Evolutionary conservation across 1,140 invertebrate genomes (phyloP), one percentile per base, ranked within the genome.

Genomic region (Procambarus virginalis): DNA sequence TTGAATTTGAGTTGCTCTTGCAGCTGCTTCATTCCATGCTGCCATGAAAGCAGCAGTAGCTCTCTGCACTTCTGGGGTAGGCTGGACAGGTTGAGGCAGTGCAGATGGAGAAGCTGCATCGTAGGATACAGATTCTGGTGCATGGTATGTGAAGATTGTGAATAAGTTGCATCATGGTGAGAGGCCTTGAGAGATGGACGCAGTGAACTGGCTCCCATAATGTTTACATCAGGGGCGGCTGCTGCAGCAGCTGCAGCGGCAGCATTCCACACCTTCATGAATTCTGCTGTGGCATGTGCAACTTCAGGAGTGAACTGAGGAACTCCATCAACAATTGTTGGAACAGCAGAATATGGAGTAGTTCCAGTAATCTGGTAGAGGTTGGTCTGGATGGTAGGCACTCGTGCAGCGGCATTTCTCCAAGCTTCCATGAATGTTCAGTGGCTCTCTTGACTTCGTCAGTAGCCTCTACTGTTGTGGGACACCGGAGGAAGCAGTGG

Each of bases 41-140:
- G 84, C 84, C 84, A 34, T 34, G 34, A 34, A 34, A 34, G 1
- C 34, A 34, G 34, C 34, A 34, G 34, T 34, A 34, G 34, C 84
- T 46, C n/a, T 79, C 84, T 86, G 55, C 45, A 86, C 84, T n/a
- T 86, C 84, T n/a, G 58, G 75, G 20, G 84, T 86, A 8, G 84
- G 84, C 45, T 48, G 20, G 12, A 86, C 84, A 60, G 84, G 73
- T 22, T 22, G 20, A 46, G 55, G 73, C 45, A 49, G 9, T 17
- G 34, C 80, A 64, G 9, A 12, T 58, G 55, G 12, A 6, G 76
- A n/a, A 17, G 73, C 73, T 77, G 73, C 84, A 34, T n/a, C 51
- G 14, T 77, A 78, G 34, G 82, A n/a, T 1, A 75, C 12, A 49
- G 68, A 5, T n/a, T 48, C 49, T 34, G 84, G 84, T 51, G 84